phyloP scores from a whole-genome alignment of 2,113 vertebrate species.

The Danionella cerebrum region DNA sequence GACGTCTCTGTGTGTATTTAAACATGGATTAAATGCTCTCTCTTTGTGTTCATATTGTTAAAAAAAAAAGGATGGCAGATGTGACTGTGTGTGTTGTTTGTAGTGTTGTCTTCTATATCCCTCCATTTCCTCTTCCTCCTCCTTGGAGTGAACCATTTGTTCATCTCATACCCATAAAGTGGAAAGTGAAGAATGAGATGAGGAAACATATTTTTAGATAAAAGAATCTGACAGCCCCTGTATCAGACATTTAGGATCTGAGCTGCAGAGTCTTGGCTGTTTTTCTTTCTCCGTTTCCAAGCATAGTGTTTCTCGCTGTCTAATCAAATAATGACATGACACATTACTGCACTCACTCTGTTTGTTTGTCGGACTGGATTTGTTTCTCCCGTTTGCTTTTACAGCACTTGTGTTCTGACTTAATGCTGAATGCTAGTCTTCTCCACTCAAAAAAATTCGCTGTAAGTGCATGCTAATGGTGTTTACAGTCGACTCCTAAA shows the following conservation, averaged over 20 bases:
- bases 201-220: slow-evolving; percentile 52
- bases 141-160: slow-evolving; percentile 40
- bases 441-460: no score
- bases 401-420: neutral
- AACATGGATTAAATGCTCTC: neutral
- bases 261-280: slow-evolving; percentile 38
- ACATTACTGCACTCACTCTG: neutral
- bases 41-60: neutral
- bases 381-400: neutral
- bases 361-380: slow-evolving; percentile 3
- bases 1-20: neutral
- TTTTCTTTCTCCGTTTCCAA: slow-evolving; percentile 50
- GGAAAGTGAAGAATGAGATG: slow-evolving; percentile 26
- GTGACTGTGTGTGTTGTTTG: neutral
- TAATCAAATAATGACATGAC: slow-evolving; percentile 1
- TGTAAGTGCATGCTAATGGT: no score
- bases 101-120: neutral
- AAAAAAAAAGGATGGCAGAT: neutral
- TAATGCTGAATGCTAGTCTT: neutral
- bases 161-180: slow-evolving; percentile 30
- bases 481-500: no score
- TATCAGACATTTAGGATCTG: slow-evolving; percentile 25
- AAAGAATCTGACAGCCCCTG: slow-evolving; percentile 44
- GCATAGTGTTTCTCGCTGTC: slow-evolving; percentile 40
- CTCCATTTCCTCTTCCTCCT: slow-evolving; percentile 4